Percentiles rank a stretch among this genome's conserved stretches.
Evolutionary conservation across 2,113 vertebrate genomes (phyloP).

Genomic region (Clinocottus analis): DNA sequence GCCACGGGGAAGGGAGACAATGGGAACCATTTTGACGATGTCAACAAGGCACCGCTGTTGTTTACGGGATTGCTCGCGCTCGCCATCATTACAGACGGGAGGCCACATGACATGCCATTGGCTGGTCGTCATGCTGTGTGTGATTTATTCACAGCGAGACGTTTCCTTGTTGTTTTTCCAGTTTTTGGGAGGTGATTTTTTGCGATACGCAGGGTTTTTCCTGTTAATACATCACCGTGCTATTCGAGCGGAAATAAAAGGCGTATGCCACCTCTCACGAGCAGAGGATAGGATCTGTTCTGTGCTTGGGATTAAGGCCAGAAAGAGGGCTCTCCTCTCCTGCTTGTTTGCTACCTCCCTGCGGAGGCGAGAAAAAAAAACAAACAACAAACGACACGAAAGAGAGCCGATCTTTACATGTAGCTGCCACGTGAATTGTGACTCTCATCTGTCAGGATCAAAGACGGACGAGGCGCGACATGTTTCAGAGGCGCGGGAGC

Average conservation of each 20-base stretch:
- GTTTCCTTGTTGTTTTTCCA: slow-evolving; percentile 17
- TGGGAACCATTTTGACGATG: slow-evolving; percentile 51
- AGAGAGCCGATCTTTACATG: not conserved
- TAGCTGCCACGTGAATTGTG: not conserved
- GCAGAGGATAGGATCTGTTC: not conserved
- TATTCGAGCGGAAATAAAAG: not conserved
- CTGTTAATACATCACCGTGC: not conserved
- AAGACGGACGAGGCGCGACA: not conserved
- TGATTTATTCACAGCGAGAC: slow-evolving; percentile 50
- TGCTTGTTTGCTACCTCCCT: not conserved
- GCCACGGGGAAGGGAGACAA: slow-evolving; percentile 50
- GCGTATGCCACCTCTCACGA: not conserved
- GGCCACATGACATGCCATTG: slow-evolving; percentile 46
- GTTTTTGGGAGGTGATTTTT: slow-evolving; percentile 23
- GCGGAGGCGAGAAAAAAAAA: not conserved
- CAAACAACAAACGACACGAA: not conserved
- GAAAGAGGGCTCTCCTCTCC: not conserved
- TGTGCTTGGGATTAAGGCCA: not conserved
- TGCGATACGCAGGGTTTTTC: not conserved
- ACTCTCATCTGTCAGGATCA: not conserved
- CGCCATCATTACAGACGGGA: slow-evolving; percentile 46
- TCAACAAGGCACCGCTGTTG: slow-evolving; percentile 52
- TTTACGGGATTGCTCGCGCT: slow-evolving; percentile 32
- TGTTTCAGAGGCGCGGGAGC: not conserved
- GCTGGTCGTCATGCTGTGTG: slow-evolving; percentile 19